Percentiles rank a stretch among this genome's conserved stretches.
phyloP scores from a whole-genome alignment of 35 echinoderm and acorn worm species.

The Eucidaris tribuloides region DNA sequence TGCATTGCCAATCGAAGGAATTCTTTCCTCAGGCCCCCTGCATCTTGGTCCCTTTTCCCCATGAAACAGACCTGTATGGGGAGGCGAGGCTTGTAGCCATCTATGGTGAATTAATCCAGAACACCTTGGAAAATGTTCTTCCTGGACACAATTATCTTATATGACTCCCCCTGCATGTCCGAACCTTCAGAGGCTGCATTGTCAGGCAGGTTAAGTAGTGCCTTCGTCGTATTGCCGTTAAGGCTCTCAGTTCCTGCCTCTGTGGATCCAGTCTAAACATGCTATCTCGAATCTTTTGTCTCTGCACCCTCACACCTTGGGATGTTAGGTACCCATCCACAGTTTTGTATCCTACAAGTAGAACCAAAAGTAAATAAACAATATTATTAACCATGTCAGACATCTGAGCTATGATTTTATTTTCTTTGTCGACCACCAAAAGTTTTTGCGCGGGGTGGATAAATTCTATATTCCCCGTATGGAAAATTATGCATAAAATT shows the following conservation, averaged over 20 bases:
- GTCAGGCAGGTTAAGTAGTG: no score
- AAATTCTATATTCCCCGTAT: no score
- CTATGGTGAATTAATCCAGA: neutral
- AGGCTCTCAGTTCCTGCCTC: constrained; percentile 19
- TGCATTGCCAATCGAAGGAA: neutral
- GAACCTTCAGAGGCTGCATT: neutral
- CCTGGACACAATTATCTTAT: no score
- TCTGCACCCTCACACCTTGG: constrained; percentile 18
- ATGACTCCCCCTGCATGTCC: constrained; percentile 6
- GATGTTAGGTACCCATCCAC: constrained; percentile 39
- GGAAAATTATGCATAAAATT: no score
- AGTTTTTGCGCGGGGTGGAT: no score
- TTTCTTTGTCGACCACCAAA: no score
- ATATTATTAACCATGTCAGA: no score
- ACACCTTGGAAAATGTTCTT: neutral
- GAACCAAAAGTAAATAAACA: no score
- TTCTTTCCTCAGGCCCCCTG: neutral
- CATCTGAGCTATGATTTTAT: no score
- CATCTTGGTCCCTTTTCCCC: neutral
- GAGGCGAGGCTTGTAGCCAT: constrained; percentile 11
- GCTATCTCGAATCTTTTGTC: constrained; percentile 21
- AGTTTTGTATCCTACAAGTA: constrained; percentile 35
- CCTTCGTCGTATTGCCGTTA: constrained; percentile 16
- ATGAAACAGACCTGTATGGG: neutral
- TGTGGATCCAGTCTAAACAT: constrained; percentile 10